These are phyloP conservation scores for Mormyrus lacerda DNA, from an alignment of 2,113 vertebrate species.

Conservation along the genomic window DNA sequence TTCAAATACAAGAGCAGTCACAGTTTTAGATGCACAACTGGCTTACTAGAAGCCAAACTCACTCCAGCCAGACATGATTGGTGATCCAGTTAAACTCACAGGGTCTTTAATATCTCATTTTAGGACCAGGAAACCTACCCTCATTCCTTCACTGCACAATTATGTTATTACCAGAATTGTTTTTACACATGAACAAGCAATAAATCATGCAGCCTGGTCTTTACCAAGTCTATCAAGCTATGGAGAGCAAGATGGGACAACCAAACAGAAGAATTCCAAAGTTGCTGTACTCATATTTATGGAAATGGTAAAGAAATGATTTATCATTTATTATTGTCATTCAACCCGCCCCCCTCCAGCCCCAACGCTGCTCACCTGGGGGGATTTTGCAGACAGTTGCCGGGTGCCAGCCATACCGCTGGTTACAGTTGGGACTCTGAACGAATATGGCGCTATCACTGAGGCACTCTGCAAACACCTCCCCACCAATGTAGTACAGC, in stretches of 20 bases:
- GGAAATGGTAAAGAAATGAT: background rate
- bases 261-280: background rate
- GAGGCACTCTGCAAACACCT: slow-evolving; percentile 96
- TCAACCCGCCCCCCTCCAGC: background rate
- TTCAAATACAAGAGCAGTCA: background rate
- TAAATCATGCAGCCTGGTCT: background rate
- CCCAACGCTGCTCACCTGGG: slow-evolving; percentile 70
- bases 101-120: background rate
- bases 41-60: background rate
- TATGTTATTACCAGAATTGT: background rate
- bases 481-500: slow-evolving; percentile 96
- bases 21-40: background rate
- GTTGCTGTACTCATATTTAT: background rate
- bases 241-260: background rate
- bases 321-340: background rate
- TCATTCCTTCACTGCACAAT: background rate
- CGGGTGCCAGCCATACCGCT: slow-evolving; percentile 96
- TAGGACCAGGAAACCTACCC: background rate
- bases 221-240: background rate
- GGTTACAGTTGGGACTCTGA: slow-evolving; percentile 98
- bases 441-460: slow-evolving; percentile 98
- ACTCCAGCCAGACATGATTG: background rate
- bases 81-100: background rate
- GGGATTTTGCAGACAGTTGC: slow-evolving; percentile 98
- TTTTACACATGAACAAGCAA: background rate